Evolutionary conservation across 2,113 vertebrate species (phyloP).

Genomic region (Oreochromis spilurus): DNA sequence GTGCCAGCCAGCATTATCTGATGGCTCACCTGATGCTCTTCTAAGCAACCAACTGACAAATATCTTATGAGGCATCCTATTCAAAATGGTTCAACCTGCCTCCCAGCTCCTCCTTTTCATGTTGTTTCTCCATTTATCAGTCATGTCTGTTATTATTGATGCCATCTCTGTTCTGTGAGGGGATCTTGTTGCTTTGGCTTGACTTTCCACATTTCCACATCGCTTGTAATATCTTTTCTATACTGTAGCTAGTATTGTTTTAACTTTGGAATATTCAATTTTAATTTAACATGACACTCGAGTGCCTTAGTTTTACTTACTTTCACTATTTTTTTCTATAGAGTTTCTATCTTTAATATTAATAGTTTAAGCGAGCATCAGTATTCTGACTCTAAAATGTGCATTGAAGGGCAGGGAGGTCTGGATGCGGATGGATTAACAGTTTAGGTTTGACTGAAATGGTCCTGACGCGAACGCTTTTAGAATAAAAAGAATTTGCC

Average conservation of each 20-base stretch:
- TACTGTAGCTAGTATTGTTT: neutral
- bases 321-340: neutral
- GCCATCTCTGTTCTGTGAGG: neutral
- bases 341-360: neutral
- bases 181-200: neutral
- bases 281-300: neutral
- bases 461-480: neutral
- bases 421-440: neutral
- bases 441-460: neutral
- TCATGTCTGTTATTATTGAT: neutral
- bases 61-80: neutral
- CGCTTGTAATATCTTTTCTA: neutral
- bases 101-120: neutral
- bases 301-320: neutral
- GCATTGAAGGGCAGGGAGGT: neutral
- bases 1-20: neutral
- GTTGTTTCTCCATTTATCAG: neutral
- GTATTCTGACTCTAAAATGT: neutral
- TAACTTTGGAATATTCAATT: neutral
- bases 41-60: neutral
- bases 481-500: neutral
- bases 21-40: neutral
- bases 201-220: neutral
- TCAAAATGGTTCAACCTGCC: neutral
- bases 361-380: neutral